Conservation (phyloP, 2,888 invertebrate genomes). For the Cephus nigrinus region DNA sequence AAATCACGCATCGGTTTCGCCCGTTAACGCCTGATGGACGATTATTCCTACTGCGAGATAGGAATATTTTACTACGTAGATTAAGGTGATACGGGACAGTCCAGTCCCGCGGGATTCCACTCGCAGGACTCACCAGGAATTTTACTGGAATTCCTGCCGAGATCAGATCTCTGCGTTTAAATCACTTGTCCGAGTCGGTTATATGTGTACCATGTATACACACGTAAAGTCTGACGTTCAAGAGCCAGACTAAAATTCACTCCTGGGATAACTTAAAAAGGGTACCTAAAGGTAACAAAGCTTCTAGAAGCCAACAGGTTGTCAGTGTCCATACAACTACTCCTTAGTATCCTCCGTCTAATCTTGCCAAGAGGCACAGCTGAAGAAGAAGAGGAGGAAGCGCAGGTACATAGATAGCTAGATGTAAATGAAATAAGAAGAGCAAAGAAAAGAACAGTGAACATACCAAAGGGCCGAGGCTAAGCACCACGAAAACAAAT, state of each 20-base stretch:
- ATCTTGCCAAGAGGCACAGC: not conserved
- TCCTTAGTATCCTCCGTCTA: not conserved
- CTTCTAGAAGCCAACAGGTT: conserved; percentile 15
- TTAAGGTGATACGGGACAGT: too few species aligned
- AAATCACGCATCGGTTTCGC: conserved; percentile 10
- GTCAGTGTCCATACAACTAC: not conserved
- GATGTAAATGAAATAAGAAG: not conserved
- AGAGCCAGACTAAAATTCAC: too few species aligned
- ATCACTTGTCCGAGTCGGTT: too few species aligned
- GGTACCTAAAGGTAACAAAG: not conserved
- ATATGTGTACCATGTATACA: too few species aligned
- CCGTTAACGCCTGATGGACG: conserved; percentile 5
- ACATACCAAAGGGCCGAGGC: conserved; percentile 14
- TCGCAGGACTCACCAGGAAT: too few species aligned
- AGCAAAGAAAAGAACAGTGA: not conserved
- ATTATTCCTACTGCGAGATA: not conserved
- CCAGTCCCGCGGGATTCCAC: too few species aligned
- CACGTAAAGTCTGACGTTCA: too few species aligned
- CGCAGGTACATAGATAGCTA: too few species aligned
- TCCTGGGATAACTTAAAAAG: not conserved
- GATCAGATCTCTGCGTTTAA: too few species aligned
- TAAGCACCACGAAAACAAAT: conserved; percentile 53
- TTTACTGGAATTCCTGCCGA: too few species aligned
- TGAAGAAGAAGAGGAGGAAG: too few species aligned
- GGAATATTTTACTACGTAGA: too few species aligned